A percentile compares a stretch with the other conserved stretches of the same genome.
These are phyloP conservation scores for Epizoanthus illoricatus DNA, from an alignment of 92 coral and sea anemone species.

Conservation along the genomic window DNA sequence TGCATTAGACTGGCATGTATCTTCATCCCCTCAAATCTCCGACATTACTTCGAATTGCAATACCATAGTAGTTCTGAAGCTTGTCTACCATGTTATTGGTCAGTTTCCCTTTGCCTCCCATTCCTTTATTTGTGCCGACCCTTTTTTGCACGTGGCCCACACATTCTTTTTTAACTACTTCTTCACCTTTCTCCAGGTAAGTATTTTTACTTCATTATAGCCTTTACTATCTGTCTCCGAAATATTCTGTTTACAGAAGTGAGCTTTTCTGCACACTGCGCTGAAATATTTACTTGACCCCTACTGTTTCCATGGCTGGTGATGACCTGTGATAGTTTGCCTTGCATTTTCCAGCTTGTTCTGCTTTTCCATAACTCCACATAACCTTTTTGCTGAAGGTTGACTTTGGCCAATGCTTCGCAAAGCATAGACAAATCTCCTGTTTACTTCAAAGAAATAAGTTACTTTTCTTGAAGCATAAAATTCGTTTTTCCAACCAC, in stretches of 20 bases:
- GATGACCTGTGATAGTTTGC: slow-evolving; percentile 50
- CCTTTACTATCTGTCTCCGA: slow-evolving; percentile 47
- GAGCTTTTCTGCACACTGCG: slow-evolving; percentile 22
- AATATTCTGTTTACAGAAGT: slow-evolving; percentile 42
- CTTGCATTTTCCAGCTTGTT: slow-evolving; percentile 36
- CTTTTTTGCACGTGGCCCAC: slow-evolving; percentile 52
- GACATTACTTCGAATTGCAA: slow-evolving; percentile 48
- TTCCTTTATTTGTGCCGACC: slow-evolving; percentile 51
- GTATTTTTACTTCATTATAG: slow-evolving; percentile 30
- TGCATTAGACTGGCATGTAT: slow-evolving; percentile 54
- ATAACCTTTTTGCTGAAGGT: slow-evolving; percentile 37
- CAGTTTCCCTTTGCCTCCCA: slow-evolving; percentile 57
- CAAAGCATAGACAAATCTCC: slow-evolving; percentile 47
- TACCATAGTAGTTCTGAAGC: slow-evolving; percentile 50
- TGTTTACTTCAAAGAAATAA: slow-evolving; percentile 37
- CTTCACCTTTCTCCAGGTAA: background rate
- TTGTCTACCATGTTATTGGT: slow-evolving; percentile 50
- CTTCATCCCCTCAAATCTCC: slow-evolving; percentile 25
- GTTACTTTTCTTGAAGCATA: slow-evolving; percentile 19
- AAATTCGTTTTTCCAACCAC: slow-evolving; percentile 35
- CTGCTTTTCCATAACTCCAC: slow-evolving; percentile 42
- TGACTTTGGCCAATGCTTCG: slow-evolving; percentile 29
- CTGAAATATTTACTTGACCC: slow-evolving; percentile 33
- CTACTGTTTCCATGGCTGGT: slow-evolving; percentile 54
- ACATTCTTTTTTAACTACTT: slow-evolving; percentile 45